Percentiles rank a stretch among this genome's conserved stretches.
phyloP scores from a whole-genome alignment of 1,140 invertebrate species.

The Aricia agestis region DNA sequence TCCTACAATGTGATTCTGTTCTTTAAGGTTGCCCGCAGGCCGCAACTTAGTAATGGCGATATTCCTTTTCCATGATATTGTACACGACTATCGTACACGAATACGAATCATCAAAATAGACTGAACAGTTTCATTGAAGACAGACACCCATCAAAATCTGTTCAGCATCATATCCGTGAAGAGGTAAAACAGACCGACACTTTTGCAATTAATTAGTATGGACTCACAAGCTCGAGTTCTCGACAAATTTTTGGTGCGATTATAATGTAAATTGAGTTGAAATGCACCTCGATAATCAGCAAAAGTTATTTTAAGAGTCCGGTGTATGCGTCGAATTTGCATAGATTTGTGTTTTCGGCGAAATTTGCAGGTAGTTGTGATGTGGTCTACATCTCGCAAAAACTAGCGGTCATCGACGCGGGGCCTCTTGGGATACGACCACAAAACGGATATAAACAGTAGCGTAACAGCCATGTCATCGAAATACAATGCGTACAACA shows the following conservation, averaged over 20 bases:
- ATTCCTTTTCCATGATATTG: too few relatives aligned
- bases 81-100: too few relatives aligned
- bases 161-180: too few relatives aligned
- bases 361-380: background rate
- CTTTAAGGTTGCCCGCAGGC: background rate
- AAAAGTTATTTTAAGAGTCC: background rate
- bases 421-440: constrained; percentile 50
- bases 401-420: constrained; percentile 64
- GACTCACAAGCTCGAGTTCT: background rate
- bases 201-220: too few relatives aligned
- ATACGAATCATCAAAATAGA: too few relatives aligned
- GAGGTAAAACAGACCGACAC: too few relatives aligned
- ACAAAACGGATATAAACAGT: background rate
- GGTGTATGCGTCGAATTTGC: background rate
- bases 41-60: too few relatives aligned
- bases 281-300: background rate
- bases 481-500: too few relatives aligned
- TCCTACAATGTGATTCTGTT: background rate
- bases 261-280: background rate
- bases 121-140: too few relatives aligned
- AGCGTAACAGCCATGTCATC: too few relatives aligned
- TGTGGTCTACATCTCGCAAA: constrained; percentile 37
- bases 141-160: too few relatives aligned
- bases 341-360: background rate
- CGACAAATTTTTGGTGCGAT: background rate